phyloP scores from a whole-genome alignment of 1,140 invertebrate genomes.

The Rhyacophila brunnea region DNA sequence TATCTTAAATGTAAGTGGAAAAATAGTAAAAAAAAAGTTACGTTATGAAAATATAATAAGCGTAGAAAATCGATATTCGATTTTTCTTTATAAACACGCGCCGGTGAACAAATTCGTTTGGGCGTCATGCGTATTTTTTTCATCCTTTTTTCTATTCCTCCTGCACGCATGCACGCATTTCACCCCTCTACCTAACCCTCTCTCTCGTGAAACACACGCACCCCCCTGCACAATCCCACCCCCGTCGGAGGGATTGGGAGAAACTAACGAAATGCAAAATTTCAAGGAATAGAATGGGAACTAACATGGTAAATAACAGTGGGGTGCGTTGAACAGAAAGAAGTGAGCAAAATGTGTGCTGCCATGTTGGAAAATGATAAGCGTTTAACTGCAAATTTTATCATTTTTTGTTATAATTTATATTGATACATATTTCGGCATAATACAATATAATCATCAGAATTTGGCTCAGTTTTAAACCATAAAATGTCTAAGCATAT shows the following conservation, averaged over 20 bases:
- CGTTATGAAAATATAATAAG: no score
- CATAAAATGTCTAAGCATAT: no score
- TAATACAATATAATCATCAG: no score
- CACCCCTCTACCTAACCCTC: slow-evolving; percentile 14
- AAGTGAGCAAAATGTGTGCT: slow-evolving; percentile 28
- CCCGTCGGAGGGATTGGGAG: slow-evolving; percentile 27
- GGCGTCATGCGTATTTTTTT: slow-evolving; percentile 28
- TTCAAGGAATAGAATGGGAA: slow-evolving; percentile 37
- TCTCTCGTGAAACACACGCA: slow-evolving; percentile 6
- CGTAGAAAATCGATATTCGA: no score
- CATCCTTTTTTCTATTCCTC: slow-evolving; percentile 32
- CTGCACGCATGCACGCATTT: slow-evolving; percentile 32
- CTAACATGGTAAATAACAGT: slow-evolving; percentile 37
- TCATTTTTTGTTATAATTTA: no score
- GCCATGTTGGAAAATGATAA: slow-evolving; percentile 7
- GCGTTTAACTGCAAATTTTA: slow-evolving; percentile 3
- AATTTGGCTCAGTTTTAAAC: no score
- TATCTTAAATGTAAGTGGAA: no score
- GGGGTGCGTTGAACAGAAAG: slow-evolving; percentile 27
- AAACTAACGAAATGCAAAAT: slow-evolving; percentile 38
- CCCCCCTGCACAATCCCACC: slow-evolving; percentile 14
- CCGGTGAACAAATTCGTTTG: no score
- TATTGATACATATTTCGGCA: no score
- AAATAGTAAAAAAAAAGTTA: no score
- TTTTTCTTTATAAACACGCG: no score